Conservation (phyloP, 2,113 vertebrate genomes). For the Tauraco erythrolophus region DNA sequence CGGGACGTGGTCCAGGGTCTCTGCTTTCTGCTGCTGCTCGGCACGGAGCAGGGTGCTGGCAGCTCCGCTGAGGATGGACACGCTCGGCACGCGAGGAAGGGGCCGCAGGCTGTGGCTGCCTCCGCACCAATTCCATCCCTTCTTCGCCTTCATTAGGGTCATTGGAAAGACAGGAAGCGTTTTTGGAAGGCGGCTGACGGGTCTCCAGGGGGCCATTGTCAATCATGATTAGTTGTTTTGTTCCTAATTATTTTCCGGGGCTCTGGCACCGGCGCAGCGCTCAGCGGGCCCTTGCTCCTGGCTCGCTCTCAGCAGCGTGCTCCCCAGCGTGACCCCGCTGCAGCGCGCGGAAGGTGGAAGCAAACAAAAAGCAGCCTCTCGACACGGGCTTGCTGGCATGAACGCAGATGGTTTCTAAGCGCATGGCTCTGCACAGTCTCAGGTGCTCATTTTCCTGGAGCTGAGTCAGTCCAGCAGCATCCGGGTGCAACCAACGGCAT, state of each 20-base stretch:
- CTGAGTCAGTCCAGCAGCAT: background rate
- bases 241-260: slow-evolving; percentile 72
- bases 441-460: background rate
- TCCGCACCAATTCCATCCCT: background rate
- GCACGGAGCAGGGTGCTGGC: background rate
- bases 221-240: slow-evolving; percentile 74
- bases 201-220: slow-evolving; percentile 73
- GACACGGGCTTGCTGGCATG: background rate
- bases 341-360: background rate
- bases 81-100: background rate
- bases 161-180: background rate
- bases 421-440: background rate
- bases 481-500: background rate
- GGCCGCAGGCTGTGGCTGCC: background rate
- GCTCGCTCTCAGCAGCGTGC: slow-evolving; percentile 17
- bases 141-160: slow-evolving; percentile 24
- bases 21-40: background rate
- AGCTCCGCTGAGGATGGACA: background rate
- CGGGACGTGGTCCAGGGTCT: background rate
- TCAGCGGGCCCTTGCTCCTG: background rate
- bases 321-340: background rate
- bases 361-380: slow-evolving; percentile 2
- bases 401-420: background rate
- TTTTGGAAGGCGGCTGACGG: slow-evolving; percentile 15
- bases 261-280: background rate